phyloP scores from a whole-genome alignment of 2,113 vertebrate genomes.

The Danionella cerebrum region DNA sequence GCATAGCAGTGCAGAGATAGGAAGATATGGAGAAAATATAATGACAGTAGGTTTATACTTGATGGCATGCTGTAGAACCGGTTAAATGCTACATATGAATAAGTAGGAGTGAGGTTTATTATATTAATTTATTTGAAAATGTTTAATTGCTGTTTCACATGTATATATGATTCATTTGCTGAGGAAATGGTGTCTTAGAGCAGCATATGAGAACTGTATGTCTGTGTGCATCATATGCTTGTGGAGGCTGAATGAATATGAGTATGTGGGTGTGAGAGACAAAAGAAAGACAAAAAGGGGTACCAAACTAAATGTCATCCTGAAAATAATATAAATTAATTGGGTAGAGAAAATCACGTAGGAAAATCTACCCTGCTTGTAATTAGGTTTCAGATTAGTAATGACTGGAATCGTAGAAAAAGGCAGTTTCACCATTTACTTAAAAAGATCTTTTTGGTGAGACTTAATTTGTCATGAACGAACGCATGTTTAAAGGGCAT shows the following conservation, averaged over 20 bases:
- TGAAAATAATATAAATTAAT: slow-evolving; percentile 54
- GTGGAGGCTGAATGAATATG: slow-evolving; percentile 16
- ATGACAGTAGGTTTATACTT: background rate
- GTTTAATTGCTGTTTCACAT: background rate
- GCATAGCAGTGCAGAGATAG: background rate
- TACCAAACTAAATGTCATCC: slow-evolving; percentile 42
- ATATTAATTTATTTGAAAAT: slow-evolving; percentile 1
- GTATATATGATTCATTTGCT: slow-evolving; percentile 9
- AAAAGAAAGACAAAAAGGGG: slow-evolving; percentile 35
- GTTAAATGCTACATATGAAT: no score
- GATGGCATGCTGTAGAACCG: no score
- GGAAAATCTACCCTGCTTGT: slow-evolving; percentile 49
- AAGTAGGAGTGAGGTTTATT: no score
- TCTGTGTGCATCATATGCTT: slow-evolving; percentile 23
- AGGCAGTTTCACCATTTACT: slow-evolving; percentile 31
- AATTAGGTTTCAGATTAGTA: slow-evolving; percentile 51
- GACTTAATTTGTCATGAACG: slow-evolving; percentile 49
- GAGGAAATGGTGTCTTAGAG: slow-evolving; percentile 31
- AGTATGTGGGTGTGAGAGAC: slow-evolving; percentile 37
- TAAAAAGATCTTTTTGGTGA: slow-evolving; percentile 35
- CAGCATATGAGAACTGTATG: slow-evolving; percentile 38
- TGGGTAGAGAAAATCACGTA: slow-evolving; percentile 49
- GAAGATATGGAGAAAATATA: slow-evolving; percentile 14
- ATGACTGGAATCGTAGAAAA: slow-evolving; percentile 44
- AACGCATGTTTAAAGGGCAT: slow-evolving; percentile 47